Evolutionary conservation across 1,140 invertebrate genomes (phyloP).

Genomic region (Hylaeus volcanicus): DNA sequence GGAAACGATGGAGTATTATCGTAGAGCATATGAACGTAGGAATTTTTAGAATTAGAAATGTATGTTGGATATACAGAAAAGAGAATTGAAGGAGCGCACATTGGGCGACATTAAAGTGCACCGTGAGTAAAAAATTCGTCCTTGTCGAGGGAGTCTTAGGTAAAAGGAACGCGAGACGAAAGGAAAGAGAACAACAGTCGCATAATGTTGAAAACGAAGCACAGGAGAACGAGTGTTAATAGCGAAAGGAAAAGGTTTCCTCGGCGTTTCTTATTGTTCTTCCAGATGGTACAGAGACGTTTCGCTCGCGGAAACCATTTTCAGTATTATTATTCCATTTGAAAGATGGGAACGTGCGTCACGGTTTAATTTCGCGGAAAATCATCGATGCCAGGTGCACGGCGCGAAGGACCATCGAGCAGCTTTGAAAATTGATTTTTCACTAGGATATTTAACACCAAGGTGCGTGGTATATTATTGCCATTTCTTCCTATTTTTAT

Average conservation of each 20-base stretch:
- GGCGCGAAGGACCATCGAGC: not conserved
- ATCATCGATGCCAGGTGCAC: too few species aligned
- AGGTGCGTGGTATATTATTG: too few species aligned
- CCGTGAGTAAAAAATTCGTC: not conserved
- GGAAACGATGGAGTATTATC: too few species aligned
- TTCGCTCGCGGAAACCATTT: not conserved
- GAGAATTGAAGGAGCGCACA: not conserved
- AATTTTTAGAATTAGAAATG: not conserved
- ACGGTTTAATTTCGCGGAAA: not conserved
- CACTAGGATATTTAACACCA: too few species aligned
- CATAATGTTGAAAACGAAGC: conserved; percentile 10
- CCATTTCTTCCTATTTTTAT: too few species aligned
- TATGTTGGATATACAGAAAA: not conserved
- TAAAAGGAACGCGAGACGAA: not conserved
- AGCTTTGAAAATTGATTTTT: too few species aligned
- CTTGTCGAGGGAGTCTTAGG: not conserved
- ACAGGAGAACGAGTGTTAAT: not conserved
- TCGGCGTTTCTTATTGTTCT: conserved; percentile 2
- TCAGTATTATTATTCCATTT: not conserved
- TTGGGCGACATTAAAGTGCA: not conserved
- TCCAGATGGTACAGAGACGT: too few species aligned
- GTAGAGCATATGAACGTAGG: too few species aligned
- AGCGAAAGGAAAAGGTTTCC: not conserved
- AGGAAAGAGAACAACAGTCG: not conserved
- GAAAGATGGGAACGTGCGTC: not conserved